Evolutionary conservation across 2,113 vertebrate species (phyloP).

Genomic region (Talpa occidentalis): DNA sequence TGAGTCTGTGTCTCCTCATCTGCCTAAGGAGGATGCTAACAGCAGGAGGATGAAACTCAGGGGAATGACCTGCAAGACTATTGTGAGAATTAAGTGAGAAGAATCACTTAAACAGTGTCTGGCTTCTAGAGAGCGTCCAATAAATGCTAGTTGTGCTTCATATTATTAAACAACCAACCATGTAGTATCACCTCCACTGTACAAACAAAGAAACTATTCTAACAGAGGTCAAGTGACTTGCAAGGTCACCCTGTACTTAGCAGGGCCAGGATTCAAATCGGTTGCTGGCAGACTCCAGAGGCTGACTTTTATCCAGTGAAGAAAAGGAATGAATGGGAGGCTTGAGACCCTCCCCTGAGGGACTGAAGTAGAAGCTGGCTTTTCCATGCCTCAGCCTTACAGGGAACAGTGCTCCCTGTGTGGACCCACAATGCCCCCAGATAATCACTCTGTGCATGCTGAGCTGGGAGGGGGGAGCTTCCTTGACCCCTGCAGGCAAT

Average conservation of each 20-base stretch:
- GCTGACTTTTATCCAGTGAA: not conserved
- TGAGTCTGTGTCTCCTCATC: not conserved
- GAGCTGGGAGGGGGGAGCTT: not conserved
- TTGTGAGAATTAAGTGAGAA: not conserved
- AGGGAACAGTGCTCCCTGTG: not conserved
- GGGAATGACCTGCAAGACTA: too few species aligned
- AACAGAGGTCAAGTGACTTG: not conserved
- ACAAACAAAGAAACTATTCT: not conserved
- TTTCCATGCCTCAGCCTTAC: not conserved
- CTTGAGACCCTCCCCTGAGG: not conserved
- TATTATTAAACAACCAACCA: not conserved
- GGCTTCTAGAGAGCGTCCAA: not conserved
- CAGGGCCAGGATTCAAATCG: not conserved
- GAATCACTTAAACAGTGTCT: not conserved
- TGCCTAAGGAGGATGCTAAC: not conserved
- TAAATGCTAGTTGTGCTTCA: not conserved
- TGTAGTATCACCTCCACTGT: not conserved
- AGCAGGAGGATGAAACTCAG: too few species aligned
- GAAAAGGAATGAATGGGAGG: not conserved
- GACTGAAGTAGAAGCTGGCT: not conserved
- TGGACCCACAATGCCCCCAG: slow-evolving; percentile 58
- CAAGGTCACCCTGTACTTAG: not conserved
- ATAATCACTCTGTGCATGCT: not conserved
- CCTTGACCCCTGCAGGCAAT: slow-evolving; percentile 80
- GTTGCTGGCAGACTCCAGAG: not conserved